phyloP scores from a whole-genome alignment of 2,888 invertebrate genomes.

The Ophion costatus region DNA sequence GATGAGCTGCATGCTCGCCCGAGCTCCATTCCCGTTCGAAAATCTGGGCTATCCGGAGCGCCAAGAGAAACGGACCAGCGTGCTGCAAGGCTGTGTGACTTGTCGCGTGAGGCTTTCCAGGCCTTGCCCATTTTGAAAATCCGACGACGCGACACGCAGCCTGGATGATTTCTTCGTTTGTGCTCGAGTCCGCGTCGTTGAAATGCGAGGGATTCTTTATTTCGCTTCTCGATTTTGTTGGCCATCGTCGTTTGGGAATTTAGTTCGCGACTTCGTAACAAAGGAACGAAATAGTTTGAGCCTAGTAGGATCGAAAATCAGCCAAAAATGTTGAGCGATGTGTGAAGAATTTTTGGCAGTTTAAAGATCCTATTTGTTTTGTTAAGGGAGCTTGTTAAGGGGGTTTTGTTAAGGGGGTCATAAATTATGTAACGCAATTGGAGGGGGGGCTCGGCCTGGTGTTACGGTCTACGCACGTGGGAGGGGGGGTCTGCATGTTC shows the following conservation, averaged over 20 bases:
- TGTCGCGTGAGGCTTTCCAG: slow-evolving; percentile 22
- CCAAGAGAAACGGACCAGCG: slow-evolving; percentile 41
- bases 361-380: background rate
- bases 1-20: slow-evolving; percentile 8
- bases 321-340: no score
- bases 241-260: slow-evolving; percentile 29
- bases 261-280: background rate
- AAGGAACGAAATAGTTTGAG: no score
- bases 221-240: background rate
- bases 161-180: background rate
- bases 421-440: no score
- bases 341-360: no score
- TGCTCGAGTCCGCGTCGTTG: background rate
- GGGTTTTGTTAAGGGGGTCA: no score
- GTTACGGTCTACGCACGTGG: no score
- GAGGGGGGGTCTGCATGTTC: no score
- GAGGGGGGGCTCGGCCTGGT: no score
- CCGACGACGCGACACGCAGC: slow-evolving; percentile 16
- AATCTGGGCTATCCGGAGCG: slow-evolving; percentile 41
- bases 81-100: slow-evolving; percentile 18
- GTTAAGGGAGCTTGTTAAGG: no score
- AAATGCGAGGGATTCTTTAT: slow-evolving; percentile 12
- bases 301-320: background rate
- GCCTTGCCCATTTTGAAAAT: slow-evolving; percentile 38
- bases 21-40: slow-evolving; percentile 32